phyloP scores from a whole-genome alignment of 2,888 invertebrate species.

The Linnaemya tessellans region DNA sequence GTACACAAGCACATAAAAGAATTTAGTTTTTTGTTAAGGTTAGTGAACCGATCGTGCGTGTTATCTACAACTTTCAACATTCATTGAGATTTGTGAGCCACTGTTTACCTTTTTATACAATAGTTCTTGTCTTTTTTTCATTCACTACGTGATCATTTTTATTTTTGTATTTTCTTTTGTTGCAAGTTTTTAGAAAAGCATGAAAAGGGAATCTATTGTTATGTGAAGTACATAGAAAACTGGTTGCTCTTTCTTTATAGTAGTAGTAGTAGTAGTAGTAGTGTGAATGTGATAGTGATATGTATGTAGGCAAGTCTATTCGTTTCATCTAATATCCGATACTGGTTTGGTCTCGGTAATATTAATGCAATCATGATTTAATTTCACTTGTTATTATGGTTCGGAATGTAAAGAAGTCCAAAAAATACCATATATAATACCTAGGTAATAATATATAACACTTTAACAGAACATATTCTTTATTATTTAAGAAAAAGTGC shows the following conservation, averaged over 20 bases:
- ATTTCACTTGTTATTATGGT: constrained; percentile 60
- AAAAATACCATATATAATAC: constrained; percentile 67
- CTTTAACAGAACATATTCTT: constrained; percentile 9
- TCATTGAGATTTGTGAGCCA: constrained; percentile 49
- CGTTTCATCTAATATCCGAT: constrained; percentile 5
- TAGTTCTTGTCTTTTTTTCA: constrained; percentile 6
- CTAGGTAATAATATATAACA: constrained; percentile 9
- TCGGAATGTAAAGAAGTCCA: constrained; percentile 72
- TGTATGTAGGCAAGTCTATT: neutral
- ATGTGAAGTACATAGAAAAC: constrained; percentile 48
- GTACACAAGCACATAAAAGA: neutral
- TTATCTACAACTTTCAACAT: constrained; percentile 40
- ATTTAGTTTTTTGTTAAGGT: constrained; percentile 59
- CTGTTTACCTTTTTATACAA: constrained; percentile 50
- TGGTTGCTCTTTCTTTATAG: constrained; percentile 31
- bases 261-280: neutral
- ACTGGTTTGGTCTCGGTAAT: constrained; percentile 25
- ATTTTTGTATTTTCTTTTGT: constrained; percentile 13
- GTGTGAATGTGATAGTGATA: neutral
- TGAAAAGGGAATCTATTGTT: constrained; percentile 56
- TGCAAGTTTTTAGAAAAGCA: constrained; percentile 32
- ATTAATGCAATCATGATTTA: constrained; percentile 14
- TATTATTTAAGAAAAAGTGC: too few relatives aligned
- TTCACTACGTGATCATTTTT: constrained; percentile 16
- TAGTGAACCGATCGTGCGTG: constrained; percentile 70